Percentiles rank a stretch among this genome's conserved stretches.
Evolutionary conservation across 2,797 vertebrate genomes (phyloP).

Genomic region (Chaenodraco wilsoni): DNA sequence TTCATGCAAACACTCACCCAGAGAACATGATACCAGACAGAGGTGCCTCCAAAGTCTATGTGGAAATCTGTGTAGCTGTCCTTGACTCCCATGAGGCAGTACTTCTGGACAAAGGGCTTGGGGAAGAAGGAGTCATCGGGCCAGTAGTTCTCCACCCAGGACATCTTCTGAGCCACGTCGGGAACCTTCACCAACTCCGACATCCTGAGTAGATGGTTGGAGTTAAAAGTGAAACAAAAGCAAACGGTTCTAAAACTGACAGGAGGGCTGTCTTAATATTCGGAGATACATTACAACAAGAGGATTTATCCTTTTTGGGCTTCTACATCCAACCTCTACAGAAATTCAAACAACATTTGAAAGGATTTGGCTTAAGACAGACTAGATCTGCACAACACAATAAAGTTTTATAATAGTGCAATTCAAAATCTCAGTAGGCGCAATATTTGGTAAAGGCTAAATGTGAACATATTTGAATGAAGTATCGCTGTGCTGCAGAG

Average conservation of each 20-base stretch:
- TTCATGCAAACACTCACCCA: conserved; percentile 87
- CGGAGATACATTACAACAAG: no score
- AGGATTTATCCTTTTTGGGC: no score
- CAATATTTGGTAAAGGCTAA: no score
- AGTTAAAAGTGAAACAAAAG: neutral
- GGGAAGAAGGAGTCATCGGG: conserved; percentile 98
- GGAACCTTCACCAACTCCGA: conserved; percentile 95
- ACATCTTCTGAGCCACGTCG: conserved; percentile 96
- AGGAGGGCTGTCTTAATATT: neutral
- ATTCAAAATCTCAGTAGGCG: no score
- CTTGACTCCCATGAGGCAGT: conserved; percentile 98
- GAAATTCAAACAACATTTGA: no score
- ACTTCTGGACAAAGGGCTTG: conserved; percentile 99
- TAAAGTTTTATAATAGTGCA: no score
- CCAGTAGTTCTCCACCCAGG: conserved; percentile 99
- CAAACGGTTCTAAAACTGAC: neutral
- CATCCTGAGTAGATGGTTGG: conserved; percentile 85
- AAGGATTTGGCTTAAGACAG: no score
- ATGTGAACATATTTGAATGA: no score
- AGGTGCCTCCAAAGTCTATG: conserved; percentile 99
- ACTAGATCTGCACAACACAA: no score
- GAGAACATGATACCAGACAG: conserved; percentile 99
- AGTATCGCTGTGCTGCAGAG: no score
- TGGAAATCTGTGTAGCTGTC: conserved; percentile 99
- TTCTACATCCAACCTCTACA: no score